phyloP scores from a whole-genome alignment of 2,888 invertebrate genomes.

The Tolmerus cingulatus region DNA sequence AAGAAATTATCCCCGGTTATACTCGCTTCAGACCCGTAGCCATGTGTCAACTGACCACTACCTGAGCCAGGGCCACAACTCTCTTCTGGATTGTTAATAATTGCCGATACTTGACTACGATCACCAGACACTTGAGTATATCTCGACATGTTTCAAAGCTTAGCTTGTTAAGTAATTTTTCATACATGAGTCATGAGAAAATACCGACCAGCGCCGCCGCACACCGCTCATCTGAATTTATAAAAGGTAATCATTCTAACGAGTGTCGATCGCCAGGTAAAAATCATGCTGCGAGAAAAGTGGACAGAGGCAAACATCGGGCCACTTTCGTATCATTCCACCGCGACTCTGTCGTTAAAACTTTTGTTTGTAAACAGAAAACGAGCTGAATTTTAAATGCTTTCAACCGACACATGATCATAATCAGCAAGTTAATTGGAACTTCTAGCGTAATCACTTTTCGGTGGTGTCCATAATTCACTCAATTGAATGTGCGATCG shows the following conservation, averaged over 20 bases:
- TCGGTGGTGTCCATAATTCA: not conserved
- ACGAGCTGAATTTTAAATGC: constrained; percentile 21
- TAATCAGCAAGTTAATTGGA: not conserved
- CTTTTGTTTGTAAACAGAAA: constrained; percentile 28
- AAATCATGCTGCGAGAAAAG: not conserved
- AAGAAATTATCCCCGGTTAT: not conserved
- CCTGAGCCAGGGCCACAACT: not conserved
- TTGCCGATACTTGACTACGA: not conserved
- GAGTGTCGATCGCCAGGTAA: constrained; percentile 1
- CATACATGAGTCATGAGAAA: constrained; percentile 40
- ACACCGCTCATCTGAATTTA: constrained; percentile 1
- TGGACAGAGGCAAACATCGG: not conserved
- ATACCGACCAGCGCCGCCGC: not conserved
- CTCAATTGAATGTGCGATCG: not conserved
- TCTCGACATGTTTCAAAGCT: constrained; percentile 43
- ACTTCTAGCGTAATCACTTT: not conserved
- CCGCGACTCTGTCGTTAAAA: not conserved
- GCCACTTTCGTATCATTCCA: constrained; percentile 4
- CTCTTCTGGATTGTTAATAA: not conserved
- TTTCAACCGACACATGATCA: constrained; percentile 1
- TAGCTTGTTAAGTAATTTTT: constrained; percentile 32
- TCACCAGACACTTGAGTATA: constrained; percentile 15
- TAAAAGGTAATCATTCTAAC: constrained; percentile 28
- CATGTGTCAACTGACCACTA: not conserved
- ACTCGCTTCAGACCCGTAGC: not conserved